These are phyloP conservation scores for Ornithoptera alexandrae DNA, from an alignment of 2,888 invertebrate genomes.

Conservation along the genomic window DNA sequence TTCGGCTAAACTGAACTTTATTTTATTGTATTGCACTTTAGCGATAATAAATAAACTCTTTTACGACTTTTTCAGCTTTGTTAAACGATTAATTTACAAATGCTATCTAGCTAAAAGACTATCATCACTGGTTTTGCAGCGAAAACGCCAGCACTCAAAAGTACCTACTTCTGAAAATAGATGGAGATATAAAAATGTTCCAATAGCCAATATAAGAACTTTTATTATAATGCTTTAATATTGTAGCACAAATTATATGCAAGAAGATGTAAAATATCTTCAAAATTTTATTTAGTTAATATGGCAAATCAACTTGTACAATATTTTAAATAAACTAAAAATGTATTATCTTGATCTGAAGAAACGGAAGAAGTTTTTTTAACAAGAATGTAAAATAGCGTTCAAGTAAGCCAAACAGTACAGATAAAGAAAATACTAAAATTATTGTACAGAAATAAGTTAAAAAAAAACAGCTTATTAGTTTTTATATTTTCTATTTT, in stretches of 20 bases:
- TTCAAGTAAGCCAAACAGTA: conserved; percentile 21
- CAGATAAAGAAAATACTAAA: conserved; percentile 15
- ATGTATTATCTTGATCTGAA: conserved; percentile 13
- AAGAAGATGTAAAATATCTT: conserved; percentile 8
- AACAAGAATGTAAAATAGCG: conserved; percentile 23
- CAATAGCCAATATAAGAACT: conserved; percentile 58
- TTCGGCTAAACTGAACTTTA: conserved; percentile 74
- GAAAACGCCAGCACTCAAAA: conserved; percentile 81
- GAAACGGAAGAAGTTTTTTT: conserved; percentile 24
- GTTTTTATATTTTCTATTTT: neutral
- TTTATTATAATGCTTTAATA: conserved; percentile 36
- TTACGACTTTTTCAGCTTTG: conserved; percentile 64
- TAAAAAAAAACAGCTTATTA: neutral
- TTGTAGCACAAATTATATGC: no score
- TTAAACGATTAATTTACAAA: conserved; percentile 78
- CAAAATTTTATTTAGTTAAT: conserved; percentile 1
- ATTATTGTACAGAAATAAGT: neutral
- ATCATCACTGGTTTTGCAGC: conserved; percentile 83
- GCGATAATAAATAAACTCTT: conserved; percentile 69
- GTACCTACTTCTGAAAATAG: conserved; percentile 87
- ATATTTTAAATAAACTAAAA: conserved; percentile 6
- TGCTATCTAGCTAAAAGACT: conserved; percentile 80
- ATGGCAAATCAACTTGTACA: neutral
- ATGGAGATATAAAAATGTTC: conserved; percentile 83
- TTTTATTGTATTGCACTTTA: conserved; percentile 73